Conservation (phyloP, 2,797 vertebrate genomes). For the Lepus townsendii region DNA sequence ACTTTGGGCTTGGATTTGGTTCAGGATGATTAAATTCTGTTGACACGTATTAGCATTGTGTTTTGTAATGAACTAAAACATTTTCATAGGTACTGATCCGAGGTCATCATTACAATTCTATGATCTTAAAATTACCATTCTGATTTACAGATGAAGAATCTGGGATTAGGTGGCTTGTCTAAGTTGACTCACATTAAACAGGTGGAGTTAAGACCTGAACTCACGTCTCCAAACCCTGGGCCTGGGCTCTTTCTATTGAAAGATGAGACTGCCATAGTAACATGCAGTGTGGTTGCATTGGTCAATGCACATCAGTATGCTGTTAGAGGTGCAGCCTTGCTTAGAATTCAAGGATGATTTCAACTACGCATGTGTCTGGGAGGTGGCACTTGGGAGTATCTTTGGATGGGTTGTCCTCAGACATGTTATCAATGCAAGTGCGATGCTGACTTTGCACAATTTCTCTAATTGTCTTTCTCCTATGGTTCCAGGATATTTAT, state of each 20-base stretch:
- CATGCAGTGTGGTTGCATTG: neutral
- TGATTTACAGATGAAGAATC: conserved; percentile 10
- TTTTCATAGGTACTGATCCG: neutral
- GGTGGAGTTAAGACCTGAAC: neutral
- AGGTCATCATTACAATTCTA: neutral
- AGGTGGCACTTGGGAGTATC: neutral
- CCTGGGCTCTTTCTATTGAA: neutral
- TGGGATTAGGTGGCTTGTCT: neutral
- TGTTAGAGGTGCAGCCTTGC: neutral
- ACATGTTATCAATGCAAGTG: neutral
- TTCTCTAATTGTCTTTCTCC: conserved; percentile 47
- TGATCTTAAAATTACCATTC: conserved; percentile 1
- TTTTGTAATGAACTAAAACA: conserved; percentile 27
- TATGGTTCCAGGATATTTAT: neutral
- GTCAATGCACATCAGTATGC: neutral
- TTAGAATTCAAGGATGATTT: neutral
- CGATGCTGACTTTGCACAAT: conserved; percentile 3
- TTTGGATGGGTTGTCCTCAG: conserved; percentile 11
- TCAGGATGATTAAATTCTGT: conserved; percentile 41
- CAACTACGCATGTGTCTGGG: neutral
- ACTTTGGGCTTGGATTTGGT: neutral
- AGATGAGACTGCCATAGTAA: neutral
- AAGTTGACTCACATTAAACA: neutral
- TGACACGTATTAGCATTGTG: conserved; percentile 24
- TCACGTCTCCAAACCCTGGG: neutral